Percentiles rank a stretch among this genome's conserved stretches.
Conservation (phyloP, 2,888 invertebrate species). For the Leptarthrus brevirostris region DNA sequence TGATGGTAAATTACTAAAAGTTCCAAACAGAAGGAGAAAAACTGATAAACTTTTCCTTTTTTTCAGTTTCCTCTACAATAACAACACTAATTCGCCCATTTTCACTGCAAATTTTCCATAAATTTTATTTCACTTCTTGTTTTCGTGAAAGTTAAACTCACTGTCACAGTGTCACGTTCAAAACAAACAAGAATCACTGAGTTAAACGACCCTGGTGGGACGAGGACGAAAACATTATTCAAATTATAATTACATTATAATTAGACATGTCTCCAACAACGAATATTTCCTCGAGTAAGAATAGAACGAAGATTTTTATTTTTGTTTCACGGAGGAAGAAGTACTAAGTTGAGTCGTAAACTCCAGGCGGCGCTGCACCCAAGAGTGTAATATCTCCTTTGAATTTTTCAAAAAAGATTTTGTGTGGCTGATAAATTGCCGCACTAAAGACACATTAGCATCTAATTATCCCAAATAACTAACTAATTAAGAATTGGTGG, state of each 20-base stretch:
- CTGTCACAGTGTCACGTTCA: background rate
- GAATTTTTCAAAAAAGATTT: background rate
- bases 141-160: background rate
- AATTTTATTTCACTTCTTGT: background rate
- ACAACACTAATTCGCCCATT: background rate
- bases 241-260: constrained; percentile 48
- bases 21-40: no score
- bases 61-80: background rate
- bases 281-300: constrained; percentile 24
- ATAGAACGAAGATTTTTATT: constrained; percentile 19
- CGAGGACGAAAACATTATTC: constrained; percentile 21
- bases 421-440: background rate
- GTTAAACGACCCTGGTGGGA: background rate
- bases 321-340: background rate
- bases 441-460: constrained; percentile 1
- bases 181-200: constrained; percentile 12
- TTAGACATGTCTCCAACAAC: constrained; percentile 30
- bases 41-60: no score
- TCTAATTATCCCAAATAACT: constrained; percentile 6
- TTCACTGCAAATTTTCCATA: background rate
- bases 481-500: background rate
- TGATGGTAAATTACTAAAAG: no score
- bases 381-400: background rate
- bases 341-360: no score
- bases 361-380: background rate